A percentile compares a stretch with the other conserved stretches of the same genome.
Evolutionary conservation across 1,140 invertebrate genomes (phyloP).

Genomic region (Mya arenaria): DNA sequence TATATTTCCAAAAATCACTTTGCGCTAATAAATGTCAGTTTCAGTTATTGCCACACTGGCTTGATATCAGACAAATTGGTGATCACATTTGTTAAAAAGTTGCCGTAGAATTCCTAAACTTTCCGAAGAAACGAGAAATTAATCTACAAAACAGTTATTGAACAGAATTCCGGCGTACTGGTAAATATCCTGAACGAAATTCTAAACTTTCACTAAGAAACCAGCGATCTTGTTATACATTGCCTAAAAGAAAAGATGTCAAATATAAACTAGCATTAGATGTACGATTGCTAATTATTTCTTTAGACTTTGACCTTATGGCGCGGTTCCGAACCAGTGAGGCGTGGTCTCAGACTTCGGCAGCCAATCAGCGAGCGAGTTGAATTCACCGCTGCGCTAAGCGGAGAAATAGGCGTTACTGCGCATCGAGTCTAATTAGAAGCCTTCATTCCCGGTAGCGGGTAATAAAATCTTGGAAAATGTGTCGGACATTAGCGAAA

Average conservation of each 20-base stretch:
- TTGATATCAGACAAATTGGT: no score
- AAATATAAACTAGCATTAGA: neutral
- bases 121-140: no score
- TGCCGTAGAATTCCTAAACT: no score
- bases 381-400: neutral
- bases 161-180: no score
- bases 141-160: no score
- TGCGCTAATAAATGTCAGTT: no score
- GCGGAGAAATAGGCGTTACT: neutral
- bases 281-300: neutral
- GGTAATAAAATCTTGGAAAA: constrained; percentile 39
- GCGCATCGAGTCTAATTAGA: constrained; percentile 42
- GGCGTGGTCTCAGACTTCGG: constrained; percentile 27
- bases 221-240: constrained; percentile 1
- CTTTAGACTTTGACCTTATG: constrained; percentile 39
- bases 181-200: no score
- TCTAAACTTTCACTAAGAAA: no score
- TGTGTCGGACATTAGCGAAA: constrained; percentile 54
- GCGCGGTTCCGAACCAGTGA: constrained; percentile 23
- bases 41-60: no score
- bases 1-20: no score
- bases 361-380: constrained; percentile 8
- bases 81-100: no score
- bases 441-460: constrained; percentile 12
- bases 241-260: neutral